Conservation (phyloP, 2,888 invertebrate species). For the Carcina quercana region DNA sequence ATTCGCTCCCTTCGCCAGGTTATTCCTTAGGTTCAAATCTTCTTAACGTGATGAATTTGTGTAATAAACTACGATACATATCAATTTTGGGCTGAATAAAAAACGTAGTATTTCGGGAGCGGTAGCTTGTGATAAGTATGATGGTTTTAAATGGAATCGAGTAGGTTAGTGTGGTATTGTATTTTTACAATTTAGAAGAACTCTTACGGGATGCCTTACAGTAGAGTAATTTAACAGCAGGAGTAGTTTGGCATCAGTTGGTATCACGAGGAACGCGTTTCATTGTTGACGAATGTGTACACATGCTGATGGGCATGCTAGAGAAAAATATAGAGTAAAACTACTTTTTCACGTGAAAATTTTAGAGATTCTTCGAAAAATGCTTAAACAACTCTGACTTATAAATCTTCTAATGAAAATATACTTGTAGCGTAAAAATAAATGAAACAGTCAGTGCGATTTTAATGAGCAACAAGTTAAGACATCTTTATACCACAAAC, state of each 20-base stretch:
- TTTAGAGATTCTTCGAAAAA: conserved; percentile 1
- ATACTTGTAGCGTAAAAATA: conserved; percentile 12
- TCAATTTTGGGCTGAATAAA: conserved; percentile 63
- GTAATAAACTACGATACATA: conserved; percentile 71
- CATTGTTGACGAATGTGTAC: conserved; percentile 13
- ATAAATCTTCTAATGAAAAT: conserved; percentile 14
- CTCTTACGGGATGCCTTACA: conserved; percentile 60
- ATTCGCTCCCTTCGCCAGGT: conserved; percentile 31
- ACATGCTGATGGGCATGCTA: neutral
- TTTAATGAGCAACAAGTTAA: conserved; percentile 27
- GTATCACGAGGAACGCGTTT: conserved; percentile 38
- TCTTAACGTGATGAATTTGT: conserved; percentile 58
- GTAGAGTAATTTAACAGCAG: conserved; percentile 42
- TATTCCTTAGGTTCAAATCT: conserved; percentile 16
- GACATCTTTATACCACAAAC: conserved; percentile 32
- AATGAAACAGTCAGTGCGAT: no score
- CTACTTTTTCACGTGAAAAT: conserved; percentile 2
- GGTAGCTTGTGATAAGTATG: conserved; percentile 57
- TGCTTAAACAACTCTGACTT: conserved; percentile 15
- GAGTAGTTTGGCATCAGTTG: conserved; percentile 29
- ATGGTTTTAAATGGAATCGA: conserved; percentile 36
- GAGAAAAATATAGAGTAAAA: conserved; percentile 2
- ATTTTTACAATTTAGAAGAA: conserved; percentile 55
- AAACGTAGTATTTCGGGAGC: conserved; percentile 51
- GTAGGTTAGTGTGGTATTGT: conserved; percentile 56